Evolutionary conservation across 2,888 invertebrate species (phyloP).

Genomic region (Alloplasta piceator): DNA sequence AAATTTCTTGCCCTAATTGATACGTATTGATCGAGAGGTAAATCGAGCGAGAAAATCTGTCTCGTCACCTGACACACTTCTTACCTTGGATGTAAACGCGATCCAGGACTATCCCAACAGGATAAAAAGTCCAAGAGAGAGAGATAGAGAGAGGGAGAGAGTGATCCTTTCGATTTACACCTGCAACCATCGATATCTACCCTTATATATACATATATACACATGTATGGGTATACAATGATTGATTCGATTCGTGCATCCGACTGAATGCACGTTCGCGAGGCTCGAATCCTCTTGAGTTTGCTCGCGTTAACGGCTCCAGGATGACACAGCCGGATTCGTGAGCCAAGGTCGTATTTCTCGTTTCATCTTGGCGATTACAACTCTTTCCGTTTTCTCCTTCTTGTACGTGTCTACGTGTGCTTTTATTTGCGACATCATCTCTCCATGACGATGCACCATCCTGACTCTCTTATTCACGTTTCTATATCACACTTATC

Average conservation of each 20-base stretch:
- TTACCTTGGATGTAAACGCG: conserved; percentile 64
- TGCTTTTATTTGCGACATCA: background rate
- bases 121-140: conserved; percentile 31
- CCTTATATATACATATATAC: conserved; percentile 31
- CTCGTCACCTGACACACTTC: conserved; percentile 76
- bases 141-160: conserved; percentile 38
- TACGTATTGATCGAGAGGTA: conserved; percentile 55
- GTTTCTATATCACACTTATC: background rate
- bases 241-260: conserved; percentile 77
- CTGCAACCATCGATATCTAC: conserved; percentile 75
- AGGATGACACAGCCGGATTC: conserved; percentile 82
- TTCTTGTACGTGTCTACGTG: conserved; percentile 64
- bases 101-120: conserved; percentile 60
- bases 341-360: conserved; percentile 77
- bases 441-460: conserved; percentile 70
- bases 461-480: conserved; percentile 66
- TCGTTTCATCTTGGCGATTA: conserved; percentile 79
- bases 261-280: conserved; percentile 44
- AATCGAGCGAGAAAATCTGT: conserved; percentile 74
- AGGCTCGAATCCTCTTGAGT: conserved; percentile 54
- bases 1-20: conserved; percentile 39
- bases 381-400: conserved; percentile 76
- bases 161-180: conserved; percentile 76
- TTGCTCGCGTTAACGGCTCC: conserved; percentile 79
- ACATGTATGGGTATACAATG: conserved; percentile 70